Conservation (phyloP, 30 jellyfish, hydroid and myxozoan genomes). For the Mastigias papua region DNA sequence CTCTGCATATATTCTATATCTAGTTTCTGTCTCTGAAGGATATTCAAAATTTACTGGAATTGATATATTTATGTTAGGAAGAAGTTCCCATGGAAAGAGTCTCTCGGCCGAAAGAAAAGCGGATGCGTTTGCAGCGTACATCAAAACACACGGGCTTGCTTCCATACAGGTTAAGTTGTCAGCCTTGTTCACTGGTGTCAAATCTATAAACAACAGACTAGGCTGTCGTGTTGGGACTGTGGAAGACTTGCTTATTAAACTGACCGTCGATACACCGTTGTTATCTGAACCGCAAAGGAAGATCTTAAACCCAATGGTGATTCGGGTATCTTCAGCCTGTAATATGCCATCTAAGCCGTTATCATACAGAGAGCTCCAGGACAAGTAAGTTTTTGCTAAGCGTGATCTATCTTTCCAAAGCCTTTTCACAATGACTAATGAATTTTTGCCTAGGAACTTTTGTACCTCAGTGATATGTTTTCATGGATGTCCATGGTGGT, state of each 20-base stretch:
- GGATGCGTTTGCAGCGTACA: conserved; percentile 58
- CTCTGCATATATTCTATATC: no score
- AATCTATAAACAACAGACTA: conserved; percentile 55
- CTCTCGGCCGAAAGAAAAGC: conserved; percentile 56
- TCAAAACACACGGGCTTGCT: conserved; percentile 71
- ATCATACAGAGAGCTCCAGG: conserved; percentile 51
- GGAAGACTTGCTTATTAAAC: conserved; percentile 73
- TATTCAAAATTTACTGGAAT: not conserved
- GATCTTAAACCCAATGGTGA: conserved; percentile 82
- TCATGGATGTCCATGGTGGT: no score
- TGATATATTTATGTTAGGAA: conserved; percentile 11
- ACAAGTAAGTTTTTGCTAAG: conserved; percentile 45
- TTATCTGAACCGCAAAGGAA: conserved; percentile 88
- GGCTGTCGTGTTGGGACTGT: conserved; percentile 55
- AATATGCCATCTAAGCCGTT: conserved; percentile 83
- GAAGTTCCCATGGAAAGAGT: conserved; percentile 47
- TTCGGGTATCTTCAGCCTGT: conserved; percentile 67
- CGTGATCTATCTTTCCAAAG: no score
- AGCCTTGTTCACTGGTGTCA: conserved; percentile 77
- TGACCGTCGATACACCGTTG: conserved; percentile 84
- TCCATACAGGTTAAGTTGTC: conserved; percentile 81
- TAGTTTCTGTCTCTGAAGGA: not conserved
- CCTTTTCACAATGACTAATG: no score
- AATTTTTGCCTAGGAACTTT: no score
- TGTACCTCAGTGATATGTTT: no score